These are phyloP conservation scores for Trichonephila inaurata DNA, from an alignment of 1,140 invertebrate species.

Conservation along the genomic window DNA sequence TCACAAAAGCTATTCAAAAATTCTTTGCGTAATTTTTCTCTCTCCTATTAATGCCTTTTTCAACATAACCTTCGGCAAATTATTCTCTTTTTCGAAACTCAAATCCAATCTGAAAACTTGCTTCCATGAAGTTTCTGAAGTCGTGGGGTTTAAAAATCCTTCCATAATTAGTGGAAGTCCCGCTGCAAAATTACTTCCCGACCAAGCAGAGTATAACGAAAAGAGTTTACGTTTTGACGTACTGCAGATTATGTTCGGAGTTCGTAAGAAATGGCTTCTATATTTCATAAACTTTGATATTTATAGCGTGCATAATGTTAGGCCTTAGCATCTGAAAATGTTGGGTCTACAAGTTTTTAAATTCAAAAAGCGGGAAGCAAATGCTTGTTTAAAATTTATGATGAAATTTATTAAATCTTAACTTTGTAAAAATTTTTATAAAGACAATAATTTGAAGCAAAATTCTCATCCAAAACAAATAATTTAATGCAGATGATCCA, in stretches of 20 bases:
- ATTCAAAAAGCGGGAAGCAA: too few species aligned
- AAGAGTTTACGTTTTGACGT: not conserved
- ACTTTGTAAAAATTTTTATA: too few species aligned
- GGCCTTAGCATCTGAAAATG: not conserved
- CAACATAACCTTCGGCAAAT: slow-evolving; percentile 31
- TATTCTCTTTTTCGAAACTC: not conserved
- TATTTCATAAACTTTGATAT: not conserved
- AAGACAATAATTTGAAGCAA: too few species aligned
- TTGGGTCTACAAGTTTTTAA: too few species aligned
- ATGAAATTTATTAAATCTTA: too few species aligned
- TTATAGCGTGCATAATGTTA: not conserved
- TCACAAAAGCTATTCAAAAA: slow-evolving; percentile 61
- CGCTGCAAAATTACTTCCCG: slow-evolving; percentile 11
- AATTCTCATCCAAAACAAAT: too few species aligned
- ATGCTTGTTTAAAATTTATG: too few species aligned
- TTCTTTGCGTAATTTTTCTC: slow-evolving; percentile 53
- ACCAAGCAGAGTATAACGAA: not conserved
- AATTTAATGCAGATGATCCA: too few species aligned
- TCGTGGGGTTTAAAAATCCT: not conserved
- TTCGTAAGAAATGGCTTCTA: not conserved
- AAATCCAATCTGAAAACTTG: slow-evolving; percentile 35
- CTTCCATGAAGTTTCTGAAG: slow-evolving; percentile 3
- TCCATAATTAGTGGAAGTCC: slow-evolving; percentile 15
- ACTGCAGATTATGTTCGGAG: not conserved
- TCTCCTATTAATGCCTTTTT: slow-evolving; percentile 29